Percentiles rank a stretch among this genome's conserved stretches.
phyloP scores from a whole-genome alignment of 2,888 invertebrate genomes.

The Meandrusa payeni region DNA sequence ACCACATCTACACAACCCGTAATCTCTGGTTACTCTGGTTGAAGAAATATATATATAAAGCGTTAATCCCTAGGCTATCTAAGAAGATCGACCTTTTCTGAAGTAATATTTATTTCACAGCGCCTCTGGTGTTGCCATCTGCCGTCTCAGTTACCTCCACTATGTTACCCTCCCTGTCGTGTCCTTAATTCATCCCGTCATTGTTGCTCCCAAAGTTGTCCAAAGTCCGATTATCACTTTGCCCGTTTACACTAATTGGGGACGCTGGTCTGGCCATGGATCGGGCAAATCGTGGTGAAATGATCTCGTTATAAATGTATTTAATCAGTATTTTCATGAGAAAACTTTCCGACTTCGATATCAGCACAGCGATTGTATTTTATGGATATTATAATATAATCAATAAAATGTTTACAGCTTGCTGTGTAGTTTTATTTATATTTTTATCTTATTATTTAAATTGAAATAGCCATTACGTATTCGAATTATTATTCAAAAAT shows the following conservation, averaged over 20 bases:
- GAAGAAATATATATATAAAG: too few species aligned
- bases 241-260: slow-evolving; percentile 25
- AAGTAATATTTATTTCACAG: slow-evolving; percentile 35
- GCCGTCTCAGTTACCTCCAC: slow-evolving; percentile 48
- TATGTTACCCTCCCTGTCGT: slow-evolving; percentile 43
- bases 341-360: slow-evolving; percentile 3
- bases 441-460: background rate
- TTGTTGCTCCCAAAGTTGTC: slow-evolving; percentile 30
- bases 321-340: background rate
- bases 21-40: slow-evolving; percentile 11
- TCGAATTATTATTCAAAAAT: too few species aligned
- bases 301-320: background rate
- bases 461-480: too few species aligned
- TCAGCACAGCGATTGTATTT: slow-evolving; percentile 10
- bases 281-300: slow-evolving; percentile 35
- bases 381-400: background rate
- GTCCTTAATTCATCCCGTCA: slow-evolving; percentile 38
- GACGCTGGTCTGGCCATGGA: slow-evolving; percentile 29
- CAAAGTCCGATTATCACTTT: slow-evolving; percentile 24
- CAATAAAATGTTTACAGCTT: slow-evolving; percentile 30
- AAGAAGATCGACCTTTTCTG: slow-evolving; percentile 15
- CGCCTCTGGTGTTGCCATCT: slow-evolving; percentile 33
- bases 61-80: background rate
- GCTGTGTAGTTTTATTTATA: slow-evolving; percentile 27
- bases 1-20: slow-evolving; percentile 16